phyloP scores from a whole-genome alignment of 2,888 invertebrate species.

The Spilarctia lutea region DNA sequence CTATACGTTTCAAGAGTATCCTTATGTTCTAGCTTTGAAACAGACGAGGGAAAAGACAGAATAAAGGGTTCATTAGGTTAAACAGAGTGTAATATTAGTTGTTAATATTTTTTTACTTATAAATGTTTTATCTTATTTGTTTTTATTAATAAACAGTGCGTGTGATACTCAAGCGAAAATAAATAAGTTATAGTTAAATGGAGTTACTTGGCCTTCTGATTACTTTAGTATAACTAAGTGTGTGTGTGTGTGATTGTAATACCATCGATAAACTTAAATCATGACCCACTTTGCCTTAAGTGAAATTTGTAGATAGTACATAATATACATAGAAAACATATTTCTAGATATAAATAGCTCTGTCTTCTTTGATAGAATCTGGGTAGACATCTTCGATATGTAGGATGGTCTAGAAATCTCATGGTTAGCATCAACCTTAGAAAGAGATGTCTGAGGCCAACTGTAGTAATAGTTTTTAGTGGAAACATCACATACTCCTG shows the following conservation, averaged over 20 bases:
- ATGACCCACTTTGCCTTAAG: too few species aligned
- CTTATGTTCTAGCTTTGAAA: slow-evolving; percentile 68
- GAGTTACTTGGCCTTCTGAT: not conserved
- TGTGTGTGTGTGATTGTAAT: too few species aligned
- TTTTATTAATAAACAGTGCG: not conserved
- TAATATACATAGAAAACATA: too few species aligned
- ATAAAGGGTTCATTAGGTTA: slow-evolving; percentile 68
- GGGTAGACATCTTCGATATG: too few species aligned
- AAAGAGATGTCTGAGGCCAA: not conserved
- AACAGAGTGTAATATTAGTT: slow-evolving; percentile 53
- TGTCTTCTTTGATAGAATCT: too few species aligned
- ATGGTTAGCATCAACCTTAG: not conserved
- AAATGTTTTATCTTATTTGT: slow-evolving; percentile 7
- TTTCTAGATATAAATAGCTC: too few species aligned
- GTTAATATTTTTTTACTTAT: slow-evolving; percentile 2
- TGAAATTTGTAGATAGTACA: too few species aligned
- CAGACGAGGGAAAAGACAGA: slow-evolving; percentile 51
- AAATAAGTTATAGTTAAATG: not conserved
- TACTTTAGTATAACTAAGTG: not conserved
- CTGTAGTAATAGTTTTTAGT: not conserved
- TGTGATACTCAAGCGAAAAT: not conserved
- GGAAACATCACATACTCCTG: not conserved
- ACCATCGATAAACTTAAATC: too few species aligned
- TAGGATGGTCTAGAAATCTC: not conserved
- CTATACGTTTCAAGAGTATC: slow-evolving; percentile 73